phyloP scores from a whole-genome alignment of 2,888 invertebrate genomes.

The Sericinus montela region DNA sequence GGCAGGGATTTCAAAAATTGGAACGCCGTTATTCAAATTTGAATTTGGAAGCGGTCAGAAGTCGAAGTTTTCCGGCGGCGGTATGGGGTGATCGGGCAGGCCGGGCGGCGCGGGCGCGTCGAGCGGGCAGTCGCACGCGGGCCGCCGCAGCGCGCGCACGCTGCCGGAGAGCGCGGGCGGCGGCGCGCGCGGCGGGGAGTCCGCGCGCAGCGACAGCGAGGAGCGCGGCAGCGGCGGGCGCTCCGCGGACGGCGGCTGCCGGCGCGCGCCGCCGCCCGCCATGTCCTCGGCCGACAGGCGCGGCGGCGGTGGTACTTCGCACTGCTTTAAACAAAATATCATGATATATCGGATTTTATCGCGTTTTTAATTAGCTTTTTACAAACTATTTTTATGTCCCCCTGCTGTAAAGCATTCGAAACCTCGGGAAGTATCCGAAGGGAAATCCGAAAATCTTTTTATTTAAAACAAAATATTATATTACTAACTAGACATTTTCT shows the following conservation, averaged over 20 bases:
- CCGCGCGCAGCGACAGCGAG: constrained; percentile 50
- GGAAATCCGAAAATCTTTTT: too few species aligned
- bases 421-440: too few species aligned
- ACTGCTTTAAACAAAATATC: constrained; percentile 14
- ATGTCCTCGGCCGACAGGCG: constrained; percentile 68
- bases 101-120: constrained; percentile 12
- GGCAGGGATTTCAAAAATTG: too few species aligned
- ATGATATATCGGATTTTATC: too few species aligned
- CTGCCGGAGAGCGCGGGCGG: constrained; percentile 35
- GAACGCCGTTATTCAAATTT: too few species aligned
- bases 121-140: constrained; percentile 19
- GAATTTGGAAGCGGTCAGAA: constrained; percentile 33
- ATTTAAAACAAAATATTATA: too few species aligned
- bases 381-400: too few species aligned
- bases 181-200: constrained; percentile 27
- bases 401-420: too few species aligned
- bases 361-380: too few species aligned
- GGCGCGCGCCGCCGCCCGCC: constrained; percentile 60
- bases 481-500: too few species aligned
- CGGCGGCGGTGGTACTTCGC: constrained; percentile 37
- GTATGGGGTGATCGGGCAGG: constrained; percentile 41
- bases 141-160: constrained; percentile 42
- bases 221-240: constrained; percentile 55
- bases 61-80: constrained; percentile 69
- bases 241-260: constrained; percentile 60